Percentiles rank a stretch among this genome's conserved stretches.
These are phyloP conservation scores for Telenomus remus DNA, from an alignment of 1,140 invertebrate species.

Conservation along the genomic window DNA sequence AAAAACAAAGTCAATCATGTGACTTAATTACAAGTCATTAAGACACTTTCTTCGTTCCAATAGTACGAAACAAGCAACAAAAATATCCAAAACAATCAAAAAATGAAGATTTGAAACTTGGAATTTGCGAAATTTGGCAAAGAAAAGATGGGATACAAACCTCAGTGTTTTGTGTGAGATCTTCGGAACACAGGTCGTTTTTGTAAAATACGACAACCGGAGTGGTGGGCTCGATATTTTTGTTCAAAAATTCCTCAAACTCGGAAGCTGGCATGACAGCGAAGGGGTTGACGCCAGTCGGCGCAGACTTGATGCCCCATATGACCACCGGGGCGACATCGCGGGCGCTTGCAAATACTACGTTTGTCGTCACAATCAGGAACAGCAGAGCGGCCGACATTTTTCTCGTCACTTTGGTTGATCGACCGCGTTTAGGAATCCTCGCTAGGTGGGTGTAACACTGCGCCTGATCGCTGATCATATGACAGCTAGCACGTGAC, in stretches of 20 bases:
- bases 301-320: constrained; percentile 9
- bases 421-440: constrained; percentile 14
- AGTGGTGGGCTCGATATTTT: constrained; percentile 16
- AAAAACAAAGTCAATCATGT: constrained; percentile 4
- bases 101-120: too few relatives aligned
- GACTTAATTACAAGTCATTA: too few relatives aligned
- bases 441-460: constrained; percentile 21
- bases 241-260: constrained; percentile 13
- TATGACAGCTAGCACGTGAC: constrained; percentile 50
- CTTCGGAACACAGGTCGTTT: constrained; percentile 67
- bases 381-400: constrained; percentile 15
- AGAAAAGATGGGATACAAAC: constrained; percentile 38
- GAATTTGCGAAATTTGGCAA: too few relatives aligned
- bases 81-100: too few relatives aligned
- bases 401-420: constrained; percentile 11
- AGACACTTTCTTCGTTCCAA: too few relatives aligned
- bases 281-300: constrained; percentile 5
- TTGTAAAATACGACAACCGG: constrained; percentile 59
- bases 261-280: background rate
- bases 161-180: constrained; percentile 64
- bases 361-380: background rate
- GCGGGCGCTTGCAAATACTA: background rate
- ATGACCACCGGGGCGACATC: constrained; percentile 18
- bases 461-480: constrained; percentile 32
- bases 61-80: too few relatives aligned